A percentile compares a stretch with the other conserved stretches of the same genome.
phyloP scores from a whole-genome alignment of 2,113 vertebrate genomes.

The Phrynocephalus versicolor region DNA sequence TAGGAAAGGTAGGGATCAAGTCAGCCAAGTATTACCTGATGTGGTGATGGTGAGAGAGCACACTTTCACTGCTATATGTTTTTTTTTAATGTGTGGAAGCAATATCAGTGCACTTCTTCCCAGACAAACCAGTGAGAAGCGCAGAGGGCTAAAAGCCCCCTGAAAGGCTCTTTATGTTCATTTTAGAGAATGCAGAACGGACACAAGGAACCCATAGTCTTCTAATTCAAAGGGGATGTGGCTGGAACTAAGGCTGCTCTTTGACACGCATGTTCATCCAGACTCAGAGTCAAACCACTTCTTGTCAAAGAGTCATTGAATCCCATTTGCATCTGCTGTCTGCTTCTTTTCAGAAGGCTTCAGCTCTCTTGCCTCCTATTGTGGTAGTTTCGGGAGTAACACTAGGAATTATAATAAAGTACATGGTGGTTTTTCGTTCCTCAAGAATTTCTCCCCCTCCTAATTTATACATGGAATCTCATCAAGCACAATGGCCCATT shows the following conservation, averaged over 20 bases:
- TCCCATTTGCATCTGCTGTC: conserved; percentile 68
- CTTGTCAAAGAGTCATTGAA: conserved; percentile 65
- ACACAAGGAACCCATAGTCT: conserved; percentile 39
- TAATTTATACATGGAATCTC: conserved; percentile 75
- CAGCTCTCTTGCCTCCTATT: conserved; percentile 61
- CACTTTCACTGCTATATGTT: no score
- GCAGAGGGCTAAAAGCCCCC: conserved; percentile 9
- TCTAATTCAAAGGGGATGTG: conserved; percentile 63
- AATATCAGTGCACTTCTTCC: conserved; percentile 3
- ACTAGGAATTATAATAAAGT: conserved; percentile 74
- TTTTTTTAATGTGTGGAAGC: conserved; percentile 25
- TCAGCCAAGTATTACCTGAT: not conserved
- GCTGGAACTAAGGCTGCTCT: conserved; percentile 62
- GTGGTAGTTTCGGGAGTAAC: conserved; percentile 59
- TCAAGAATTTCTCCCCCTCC: conserved; percentile 66
- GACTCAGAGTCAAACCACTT: conserved; percentile 66
- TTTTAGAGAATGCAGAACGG: conserved; percentile 56
- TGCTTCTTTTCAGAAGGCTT: conserved; percentile 69
- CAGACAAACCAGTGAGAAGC: conserved; percentile 27
- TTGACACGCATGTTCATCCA: conserved; percentile 62
- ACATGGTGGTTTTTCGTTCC: conserved; percentile 66
- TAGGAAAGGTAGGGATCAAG: not conserved
- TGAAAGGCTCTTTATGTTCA: conserved; percentile 43
- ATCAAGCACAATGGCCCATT: conserved; percentile 73
- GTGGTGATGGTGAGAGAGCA: no score